phyloP scores from a whole-genome alignment of 2,113 vertebrate genomes.

The Proteles cristata region DNA sequence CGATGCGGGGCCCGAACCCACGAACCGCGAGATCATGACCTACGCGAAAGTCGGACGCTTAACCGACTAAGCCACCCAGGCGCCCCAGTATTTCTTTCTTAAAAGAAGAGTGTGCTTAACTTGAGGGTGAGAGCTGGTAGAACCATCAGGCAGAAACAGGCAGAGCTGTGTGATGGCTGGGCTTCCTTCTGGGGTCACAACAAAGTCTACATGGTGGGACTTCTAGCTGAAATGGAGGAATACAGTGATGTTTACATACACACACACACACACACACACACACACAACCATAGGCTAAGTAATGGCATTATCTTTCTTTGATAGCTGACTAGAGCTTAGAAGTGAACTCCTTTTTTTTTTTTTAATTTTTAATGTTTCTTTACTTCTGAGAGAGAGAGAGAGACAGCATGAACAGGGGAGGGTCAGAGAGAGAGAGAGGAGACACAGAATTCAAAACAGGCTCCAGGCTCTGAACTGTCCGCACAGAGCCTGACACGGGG shows the following conservation, averaged over 20 bases:
- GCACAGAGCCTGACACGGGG: too few species aligned
- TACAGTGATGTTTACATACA: background rate
- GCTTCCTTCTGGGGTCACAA: background rate
- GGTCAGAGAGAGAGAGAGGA: too few species aligned
- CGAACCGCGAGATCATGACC: too few species aligned
- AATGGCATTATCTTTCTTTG: background rate
- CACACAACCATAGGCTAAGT: background rate
- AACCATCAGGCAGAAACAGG: background rate
- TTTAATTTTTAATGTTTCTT: too few species aligned
- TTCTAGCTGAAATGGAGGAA: background rate
- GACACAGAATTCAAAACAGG: too few species aligned
- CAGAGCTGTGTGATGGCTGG: background rate
- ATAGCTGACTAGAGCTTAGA: background rate
- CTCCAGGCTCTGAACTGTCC: too few species aligned
- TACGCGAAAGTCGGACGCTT: too few species aligned
- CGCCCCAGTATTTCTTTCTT: background rate
- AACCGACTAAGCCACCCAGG: too few species aligned
- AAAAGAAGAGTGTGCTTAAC: background rate
- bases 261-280: background rate
- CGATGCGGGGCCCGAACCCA: too few species aligned
- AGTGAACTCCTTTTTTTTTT: background rate
- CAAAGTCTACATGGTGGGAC: background rate
- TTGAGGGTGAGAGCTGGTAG: background rate
- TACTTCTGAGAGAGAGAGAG: too few species aligned
- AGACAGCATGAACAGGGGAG: too few species aligned